Conservation (phyloP, 1,140 invertebrate species). For the Melanaphis sacchari region DNA sequence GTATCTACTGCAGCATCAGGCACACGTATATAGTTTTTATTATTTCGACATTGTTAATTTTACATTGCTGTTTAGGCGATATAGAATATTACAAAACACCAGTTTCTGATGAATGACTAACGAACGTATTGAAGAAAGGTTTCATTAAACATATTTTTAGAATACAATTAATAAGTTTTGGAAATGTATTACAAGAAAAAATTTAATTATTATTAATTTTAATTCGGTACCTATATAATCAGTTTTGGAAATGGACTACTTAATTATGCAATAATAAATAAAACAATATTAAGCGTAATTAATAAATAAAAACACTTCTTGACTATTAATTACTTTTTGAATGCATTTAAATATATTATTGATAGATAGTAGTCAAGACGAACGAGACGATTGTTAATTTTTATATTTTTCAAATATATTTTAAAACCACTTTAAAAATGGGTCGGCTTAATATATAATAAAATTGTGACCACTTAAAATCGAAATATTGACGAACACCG, state of each 20-base stretch:
- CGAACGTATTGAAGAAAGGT: neutral
- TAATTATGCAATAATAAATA: neutral
- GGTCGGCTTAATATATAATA: neutral
- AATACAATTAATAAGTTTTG: neutral
- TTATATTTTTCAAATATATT: neutral
- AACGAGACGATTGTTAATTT: neutral
- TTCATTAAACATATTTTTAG: neutral
- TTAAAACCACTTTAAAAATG: neutral
- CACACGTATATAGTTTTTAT: neutral
- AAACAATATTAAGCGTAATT: neutral
- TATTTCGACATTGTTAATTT: neutral
- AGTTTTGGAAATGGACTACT: neutral
- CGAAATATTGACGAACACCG: neutral
- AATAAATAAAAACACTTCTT: too few relatives aligned
- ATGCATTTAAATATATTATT: neutral
- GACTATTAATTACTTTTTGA: neutral
- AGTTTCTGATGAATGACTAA: neutral
- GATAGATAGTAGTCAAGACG: neutral
- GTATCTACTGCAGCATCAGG: neutral
- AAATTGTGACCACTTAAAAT: neutral
- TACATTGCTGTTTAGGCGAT: too few relatives aligned
- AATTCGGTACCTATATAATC: neutral
- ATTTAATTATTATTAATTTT: too few relatives aligned
- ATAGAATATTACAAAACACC: neutral
- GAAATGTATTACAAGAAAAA: neutral